phyloP scores from a whole-genome alignment of 2,113 vertebrate genomes.

The Alethe diademata region DNA sequence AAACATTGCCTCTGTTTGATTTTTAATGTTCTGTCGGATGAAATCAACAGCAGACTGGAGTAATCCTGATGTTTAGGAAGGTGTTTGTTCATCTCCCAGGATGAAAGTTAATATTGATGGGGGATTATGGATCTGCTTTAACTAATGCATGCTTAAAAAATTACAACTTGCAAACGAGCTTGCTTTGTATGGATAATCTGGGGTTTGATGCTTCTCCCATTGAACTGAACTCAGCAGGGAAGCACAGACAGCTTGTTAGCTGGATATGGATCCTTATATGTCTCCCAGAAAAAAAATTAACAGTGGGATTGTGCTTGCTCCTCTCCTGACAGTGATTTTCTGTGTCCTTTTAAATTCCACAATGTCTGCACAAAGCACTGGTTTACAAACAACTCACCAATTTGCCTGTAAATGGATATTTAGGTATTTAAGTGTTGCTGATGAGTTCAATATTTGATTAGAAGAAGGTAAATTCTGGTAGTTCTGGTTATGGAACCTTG shows the following conservation, averaged over 20 bases:
- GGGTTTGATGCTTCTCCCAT: constrained; percentile 17
- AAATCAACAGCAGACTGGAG: background rate
- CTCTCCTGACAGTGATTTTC: background rate
- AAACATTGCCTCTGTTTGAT: background rate
- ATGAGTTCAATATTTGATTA: background rate
- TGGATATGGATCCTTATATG: background rate
- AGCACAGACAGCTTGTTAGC: constrained; percentile 31
- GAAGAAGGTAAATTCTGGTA: background rate
- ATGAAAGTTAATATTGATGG: background rate
- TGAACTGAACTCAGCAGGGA: constrained; percentile 35
- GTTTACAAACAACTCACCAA: background rate
- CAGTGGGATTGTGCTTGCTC: background rate
- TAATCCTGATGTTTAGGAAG: constrained; percentile 27
- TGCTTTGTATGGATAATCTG: constrained; percentile 25
- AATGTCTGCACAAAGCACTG: background rate
- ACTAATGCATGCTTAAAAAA: constrained; percentile 15
- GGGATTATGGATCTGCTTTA: constrained; percentile 44
- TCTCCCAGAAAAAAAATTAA: background rate
- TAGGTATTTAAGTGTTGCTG: background rate
- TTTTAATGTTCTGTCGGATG: background rate
- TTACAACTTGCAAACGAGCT: constrained; percentile 13
- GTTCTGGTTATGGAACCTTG: background rate
- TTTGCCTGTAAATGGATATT: background rate
- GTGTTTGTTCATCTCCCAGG: background rate
- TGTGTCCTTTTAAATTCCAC: background rate